Conservation (phyloP, 1,140 invertebrate genomes). For the Polypedilum pembai region DNA sequence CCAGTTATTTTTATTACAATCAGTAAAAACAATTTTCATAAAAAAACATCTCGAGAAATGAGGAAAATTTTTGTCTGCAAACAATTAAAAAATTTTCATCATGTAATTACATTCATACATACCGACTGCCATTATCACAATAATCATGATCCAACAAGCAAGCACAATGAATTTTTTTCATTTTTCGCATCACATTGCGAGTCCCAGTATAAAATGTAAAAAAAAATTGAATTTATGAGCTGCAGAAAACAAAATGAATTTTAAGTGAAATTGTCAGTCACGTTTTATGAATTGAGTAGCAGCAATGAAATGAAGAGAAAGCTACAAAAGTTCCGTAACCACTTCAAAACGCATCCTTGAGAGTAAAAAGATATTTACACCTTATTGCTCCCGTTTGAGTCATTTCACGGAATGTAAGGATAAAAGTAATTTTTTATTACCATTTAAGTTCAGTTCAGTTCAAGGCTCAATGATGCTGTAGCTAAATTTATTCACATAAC, state of each 20-base stretch:
- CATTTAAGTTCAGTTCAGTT: neutral
- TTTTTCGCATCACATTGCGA: neutral
- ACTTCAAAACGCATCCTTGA: too few species aligned
- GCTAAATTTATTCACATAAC: neutral
- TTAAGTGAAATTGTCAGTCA: neutral
- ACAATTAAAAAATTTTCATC: too few species aligned
- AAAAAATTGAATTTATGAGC: neutral
- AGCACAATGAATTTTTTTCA: neutral
- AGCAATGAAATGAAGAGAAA: too few species aligned
- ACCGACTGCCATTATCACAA: too few species aligned
- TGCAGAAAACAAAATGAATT: neutral
- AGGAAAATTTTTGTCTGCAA: too few species aligned
- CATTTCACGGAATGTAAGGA: neutral
- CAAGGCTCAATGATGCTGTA: neutral
- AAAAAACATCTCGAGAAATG: too few species aligned
- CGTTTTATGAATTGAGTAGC: neutral
- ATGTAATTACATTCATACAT: too few species aligned
- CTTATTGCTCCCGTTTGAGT: neutral
- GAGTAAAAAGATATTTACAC: neutral
- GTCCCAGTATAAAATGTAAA: neutral
- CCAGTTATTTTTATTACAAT: too few species aligned
- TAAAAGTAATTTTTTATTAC: neutral
- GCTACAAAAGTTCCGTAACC: too few species aligned
- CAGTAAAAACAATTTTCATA: too few species aligned
- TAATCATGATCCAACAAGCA: too few species aligned